Evolutionary conservation across 2,113 vertebrate species (phyloP).

Genomic region (Willisornis vidua): DNA sequence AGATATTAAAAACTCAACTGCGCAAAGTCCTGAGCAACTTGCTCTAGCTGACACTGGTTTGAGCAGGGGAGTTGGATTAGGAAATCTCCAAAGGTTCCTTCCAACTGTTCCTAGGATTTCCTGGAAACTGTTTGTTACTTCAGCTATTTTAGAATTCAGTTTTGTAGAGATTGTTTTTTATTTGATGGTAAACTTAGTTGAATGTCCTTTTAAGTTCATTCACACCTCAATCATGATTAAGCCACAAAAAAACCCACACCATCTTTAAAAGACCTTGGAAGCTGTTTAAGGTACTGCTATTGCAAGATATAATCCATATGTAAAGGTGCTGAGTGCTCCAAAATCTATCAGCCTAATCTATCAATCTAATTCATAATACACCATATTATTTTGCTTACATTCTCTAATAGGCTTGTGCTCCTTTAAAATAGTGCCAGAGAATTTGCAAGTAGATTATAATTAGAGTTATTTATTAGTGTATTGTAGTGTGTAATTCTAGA

Average conservation of each 20-base stretch:
- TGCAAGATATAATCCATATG: neutral
- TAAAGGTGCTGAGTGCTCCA: neutral
- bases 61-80: neutral
- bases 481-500: neutral
- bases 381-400: neutral
- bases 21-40: neutral
- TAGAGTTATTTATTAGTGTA: neutral
- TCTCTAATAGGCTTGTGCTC: neutral
- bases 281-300: neutral
- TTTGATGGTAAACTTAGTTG: neutral
- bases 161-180: neutral
- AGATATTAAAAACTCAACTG: neutral
- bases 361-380: neutral
- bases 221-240: neutral
- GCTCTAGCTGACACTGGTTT: neutral
- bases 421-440: neutral
- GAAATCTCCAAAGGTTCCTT: neutral
- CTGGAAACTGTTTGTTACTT: neutral
- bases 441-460: neutral
- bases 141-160: neutral
- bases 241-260: neutral
- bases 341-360: neutral
- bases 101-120: neutral
- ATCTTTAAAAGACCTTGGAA: neutral
- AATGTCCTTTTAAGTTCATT: neutral